A percentile compares a stretch with the other conserved stretches of the same genome.
These are phyloP conservation scores for Pantherophis guttatus DNA, from an alignment of 2,113 vertebrate genomes.

Conservation along the genomic window DNA sequence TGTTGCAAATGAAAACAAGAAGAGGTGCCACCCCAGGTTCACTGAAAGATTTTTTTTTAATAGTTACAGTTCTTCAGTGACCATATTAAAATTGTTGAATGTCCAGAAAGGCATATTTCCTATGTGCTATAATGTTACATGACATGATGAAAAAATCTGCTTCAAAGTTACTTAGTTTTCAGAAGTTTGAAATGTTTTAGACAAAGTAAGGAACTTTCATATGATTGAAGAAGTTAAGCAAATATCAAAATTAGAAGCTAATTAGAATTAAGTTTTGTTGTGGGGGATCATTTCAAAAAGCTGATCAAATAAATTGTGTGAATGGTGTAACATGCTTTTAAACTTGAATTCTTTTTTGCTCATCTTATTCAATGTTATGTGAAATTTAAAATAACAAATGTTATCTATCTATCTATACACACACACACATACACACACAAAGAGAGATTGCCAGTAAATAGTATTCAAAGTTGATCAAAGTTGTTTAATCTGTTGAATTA, in stretches of 20 bases:
- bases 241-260: neutral
- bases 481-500: neutral
- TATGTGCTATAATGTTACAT: neutral
- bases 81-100: neutral
- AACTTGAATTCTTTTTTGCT: conserved; percentile 15
- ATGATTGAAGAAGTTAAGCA: neutral
- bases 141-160: neutral
- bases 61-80: neutral
- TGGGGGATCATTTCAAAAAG: neutral
- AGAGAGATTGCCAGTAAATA: neutral
- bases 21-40: neutral
- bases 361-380: neutral
- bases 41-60: neutral
- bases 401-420: neutral
- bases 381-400: conserved; percentile 18
- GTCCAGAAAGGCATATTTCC: neutral
- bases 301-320: neutral
- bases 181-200: neutral
- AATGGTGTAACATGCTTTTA: neutral
- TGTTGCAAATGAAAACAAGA: neutral
- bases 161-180: neutral
- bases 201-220: neutral
- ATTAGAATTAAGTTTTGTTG: neutral
- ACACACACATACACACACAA: neutral
- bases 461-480: neutral